These are phyloP conservation scores for Drosophila lacicola DNA, from an alignment of 2,888 invertebrate species.

Conservation along the genomic window DNA sequence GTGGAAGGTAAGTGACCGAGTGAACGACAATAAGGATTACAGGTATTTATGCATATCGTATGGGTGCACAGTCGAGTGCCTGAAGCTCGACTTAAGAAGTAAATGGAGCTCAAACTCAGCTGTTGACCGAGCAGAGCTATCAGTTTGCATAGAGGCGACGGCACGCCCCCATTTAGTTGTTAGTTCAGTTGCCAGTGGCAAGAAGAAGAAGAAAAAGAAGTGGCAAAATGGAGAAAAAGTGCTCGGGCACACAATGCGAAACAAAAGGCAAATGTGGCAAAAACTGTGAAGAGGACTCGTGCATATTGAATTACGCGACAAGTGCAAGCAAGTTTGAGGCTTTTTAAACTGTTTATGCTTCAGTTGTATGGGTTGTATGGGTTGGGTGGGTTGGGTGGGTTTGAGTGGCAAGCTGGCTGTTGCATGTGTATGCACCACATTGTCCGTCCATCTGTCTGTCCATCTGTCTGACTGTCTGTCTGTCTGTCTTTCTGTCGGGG, in stretches of 20 bases:
- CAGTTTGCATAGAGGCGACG: slow-evolving; percentile 22
- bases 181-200: slow-evolving; percentile 10
- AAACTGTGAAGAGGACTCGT: slow-evolving; percentile 54
- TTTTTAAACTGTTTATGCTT: slow-evolving; percentile 72
- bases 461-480: neutral
- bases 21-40: slow-evolving; percentile 33
- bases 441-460: slow-evolving; percentile 2
- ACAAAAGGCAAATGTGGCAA: slow-evolving; percentile 40
- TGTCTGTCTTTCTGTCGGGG: slow-evolving; percentile 2
- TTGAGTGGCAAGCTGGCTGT: slow-evolving; percentile 9
- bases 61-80: slow-evolving; percentile 3
- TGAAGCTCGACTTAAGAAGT: slow-evolving; percentile 12
- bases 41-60: slow-evolving; percentile 15
- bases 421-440: slow-evolving; percentile 1
- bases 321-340: slow-evolving; percentile 76
- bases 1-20: slow-evolving; percentile 49
- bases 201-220: slow-evolving; percentile 14
- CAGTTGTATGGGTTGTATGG: slow-evolving; percentile 1
- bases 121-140: slow-evolving; percentile 26
- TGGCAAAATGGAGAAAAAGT: slow-evolving; percentile 25
- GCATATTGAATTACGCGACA: slow-evolving; percentile 81
- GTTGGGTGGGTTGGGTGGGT: slow-evolving; percentile 21
- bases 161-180: slow-evolving; percentile 11
- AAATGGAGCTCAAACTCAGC: slow-evolving; percentile 10
- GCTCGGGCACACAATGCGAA: slow-evolving; percentile 25